Evolutionary conservation across 2,797 vertebrate genomes (phyloP).

Genomic region (Nothura maculosa): DNA sequence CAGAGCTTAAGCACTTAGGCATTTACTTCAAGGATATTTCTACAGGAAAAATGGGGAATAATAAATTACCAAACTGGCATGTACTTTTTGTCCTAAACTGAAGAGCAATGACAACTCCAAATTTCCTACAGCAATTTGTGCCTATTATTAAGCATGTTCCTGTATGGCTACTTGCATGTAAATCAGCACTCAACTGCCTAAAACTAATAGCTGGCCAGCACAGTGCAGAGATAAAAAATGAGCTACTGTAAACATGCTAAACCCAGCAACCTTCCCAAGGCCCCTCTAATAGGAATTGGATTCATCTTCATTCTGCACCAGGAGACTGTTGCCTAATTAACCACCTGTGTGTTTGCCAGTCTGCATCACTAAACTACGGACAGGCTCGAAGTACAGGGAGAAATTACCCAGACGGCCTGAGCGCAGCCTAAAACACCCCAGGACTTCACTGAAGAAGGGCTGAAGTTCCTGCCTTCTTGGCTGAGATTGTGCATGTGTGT

Average conservation of each 20-base stretch:
- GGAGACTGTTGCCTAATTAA: neutral
- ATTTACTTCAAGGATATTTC: neutral
- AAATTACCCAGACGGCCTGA: neutral
- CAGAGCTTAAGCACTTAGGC: neutral
- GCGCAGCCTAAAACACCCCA: neutral
- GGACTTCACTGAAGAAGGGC: neutral
- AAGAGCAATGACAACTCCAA: neutral
- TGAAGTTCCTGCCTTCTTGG: neutral
- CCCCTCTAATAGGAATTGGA: neutral
- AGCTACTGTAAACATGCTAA: neutral
- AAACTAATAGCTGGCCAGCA: neutral
- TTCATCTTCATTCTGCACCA: neutral
- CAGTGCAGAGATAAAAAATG: neutral
- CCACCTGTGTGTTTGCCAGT: neutral
- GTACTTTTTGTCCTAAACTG: neutral
- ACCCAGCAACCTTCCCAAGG: neutral
- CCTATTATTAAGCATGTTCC: neutral
- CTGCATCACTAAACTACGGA: neutral
- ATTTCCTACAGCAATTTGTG: neutral
- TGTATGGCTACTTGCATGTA: neutral
- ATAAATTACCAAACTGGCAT: neutral
- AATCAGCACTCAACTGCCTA: neutral
- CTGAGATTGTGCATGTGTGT: neutral
- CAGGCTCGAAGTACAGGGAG: neutral
- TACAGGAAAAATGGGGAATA: neutral